phyloP scores from a whole-genome alignment of 2,113 vertebrate genomes.

The Carollia perspicillata region DNA sequence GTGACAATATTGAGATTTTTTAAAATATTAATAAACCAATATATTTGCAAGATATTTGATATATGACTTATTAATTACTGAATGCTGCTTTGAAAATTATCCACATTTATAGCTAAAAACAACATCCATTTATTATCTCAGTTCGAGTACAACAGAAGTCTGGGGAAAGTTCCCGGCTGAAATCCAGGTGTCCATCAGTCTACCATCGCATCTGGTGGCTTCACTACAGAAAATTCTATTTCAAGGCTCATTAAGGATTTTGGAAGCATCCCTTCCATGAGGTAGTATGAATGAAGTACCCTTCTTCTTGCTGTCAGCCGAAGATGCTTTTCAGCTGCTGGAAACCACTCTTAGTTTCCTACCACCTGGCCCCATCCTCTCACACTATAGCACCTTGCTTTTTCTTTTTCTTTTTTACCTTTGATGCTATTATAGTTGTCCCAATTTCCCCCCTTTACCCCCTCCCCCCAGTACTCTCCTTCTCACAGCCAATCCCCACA shows the following conservation, averaged over 20 bases:
- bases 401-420: no score
- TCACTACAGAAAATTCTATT: background rate
- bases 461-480: no score
- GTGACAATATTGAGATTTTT: background rate
- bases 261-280: background rate
- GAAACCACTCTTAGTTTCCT: background rate
- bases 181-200: background rate
- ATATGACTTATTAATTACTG: background rate
- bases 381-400: background rate
- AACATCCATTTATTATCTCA: background rate
- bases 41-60: background rate
- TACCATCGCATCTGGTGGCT: background rate
- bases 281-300: background rate
- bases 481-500: no score
- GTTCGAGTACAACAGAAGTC: background rate
- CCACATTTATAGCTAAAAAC: background rate
- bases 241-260: background rate
- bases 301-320: background rate
- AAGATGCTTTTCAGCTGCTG: background rate
- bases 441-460: no score
- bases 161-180: fast-evolving
- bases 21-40: background rate
- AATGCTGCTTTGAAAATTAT: background rate
- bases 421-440: no score
- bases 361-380: background rate